phyloP scores from a whole-genome alignment of 2,113 vertebrate genomes.

The Zingel zingel region DNA sequence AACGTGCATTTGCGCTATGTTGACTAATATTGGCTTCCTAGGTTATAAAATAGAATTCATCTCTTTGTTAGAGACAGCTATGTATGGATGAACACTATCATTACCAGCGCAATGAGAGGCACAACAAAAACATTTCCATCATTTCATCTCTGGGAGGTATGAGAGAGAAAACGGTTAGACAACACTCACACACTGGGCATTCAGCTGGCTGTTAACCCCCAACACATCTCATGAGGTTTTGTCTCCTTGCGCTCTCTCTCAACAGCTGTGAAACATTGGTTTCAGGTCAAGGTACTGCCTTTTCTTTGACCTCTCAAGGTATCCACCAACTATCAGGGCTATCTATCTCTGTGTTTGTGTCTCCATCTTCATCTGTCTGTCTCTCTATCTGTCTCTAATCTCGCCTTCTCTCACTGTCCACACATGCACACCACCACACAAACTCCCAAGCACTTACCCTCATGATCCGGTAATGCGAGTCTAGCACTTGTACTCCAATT shows the following conservation, averaged over 20 bases:
- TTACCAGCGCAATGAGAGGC: slow-evolving; percentile 17
- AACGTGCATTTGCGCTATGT: slow-evolving; percentile 11
- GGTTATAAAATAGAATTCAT: background rate
- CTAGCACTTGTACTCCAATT: slow-evolving; percentile 81
- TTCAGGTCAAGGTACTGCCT: slow-evolving; percentile 67
- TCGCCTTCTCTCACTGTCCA: slow-evolving; percentile 18
- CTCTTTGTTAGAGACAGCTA: slow-evolving; percentile 3
- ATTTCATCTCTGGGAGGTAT: slow-evolving; percentile 42
- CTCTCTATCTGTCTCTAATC: slow-evolving; percentile 53
- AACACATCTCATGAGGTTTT: slow-evolving; percentile 48
- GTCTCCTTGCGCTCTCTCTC: background rate
- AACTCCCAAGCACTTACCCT: slow-evolving; percentile 77
- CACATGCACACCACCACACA: slow-evolving; percentile 36
- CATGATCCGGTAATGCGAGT: slow-evolving; percentile 76
- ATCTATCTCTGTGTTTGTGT: slow-evolving; percentile 52
- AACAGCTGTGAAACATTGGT: slow-evolving; percentile 65
- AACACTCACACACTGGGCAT: slow-evolving; percentile 54
- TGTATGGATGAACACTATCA: background rate
- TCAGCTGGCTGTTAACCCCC: slow-evolving; percentile 71
- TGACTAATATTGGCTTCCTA: slow-evolving; percentile 11
- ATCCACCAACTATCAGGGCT: slow-evolving; percentile 44
- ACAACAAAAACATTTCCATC: slow-evolving; percentile 40
- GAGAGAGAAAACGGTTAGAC: slow-evolving; percentile 50
- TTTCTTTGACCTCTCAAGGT: slow-evolving; percentile 61
- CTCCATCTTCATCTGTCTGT: slow-evolving; percentile 66